Conservation (phyloP, 2,888 invertebrate genomes). For the Eupithecia vulgata region DNA sequence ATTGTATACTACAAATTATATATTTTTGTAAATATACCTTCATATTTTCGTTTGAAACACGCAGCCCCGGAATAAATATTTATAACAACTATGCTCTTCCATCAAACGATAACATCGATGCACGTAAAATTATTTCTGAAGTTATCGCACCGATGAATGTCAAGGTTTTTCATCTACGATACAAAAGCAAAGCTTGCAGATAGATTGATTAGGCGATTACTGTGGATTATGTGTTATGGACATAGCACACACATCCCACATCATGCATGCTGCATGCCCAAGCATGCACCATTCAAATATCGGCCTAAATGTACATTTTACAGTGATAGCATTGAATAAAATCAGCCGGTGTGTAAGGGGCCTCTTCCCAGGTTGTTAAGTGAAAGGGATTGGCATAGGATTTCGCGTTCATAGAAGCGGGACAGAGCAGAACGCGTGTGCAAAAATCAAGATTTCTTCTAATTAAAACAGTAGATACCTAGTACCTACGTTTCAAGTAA, state of each 20-base stretch:
- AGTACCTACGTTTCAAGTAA: too few relatives aligned
- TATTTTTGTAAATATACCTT: neutral
- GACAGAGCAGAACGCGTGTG: too few relatives aligned
- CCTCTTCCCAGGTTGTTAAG: too few relatives aligned
- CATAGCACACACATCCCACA: constrained; percentile 10
- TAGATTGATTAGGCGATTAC: constrained; percentile 55
- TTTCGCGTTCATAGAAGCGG: too few relatives aligned
- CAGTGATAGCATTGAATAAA: too few relatives aligned
- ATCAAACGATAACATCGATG: constrained; percentile 25
- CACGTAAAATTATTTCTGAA: constrained; percentile 43
- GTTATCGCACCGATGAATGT: constrained; percentile 44
- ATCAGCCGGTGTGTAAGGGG: too few relatives aligned
- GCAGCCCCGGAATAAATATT: neutral
- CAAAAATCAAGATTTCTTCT: too few relatives aligned
- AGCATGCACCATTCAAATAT: neutral
- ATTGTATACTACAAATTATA: neutral
- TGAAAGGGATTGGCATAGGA: too few relatives aligned
- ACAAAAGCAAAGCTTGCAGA: constrained; percentile 47
- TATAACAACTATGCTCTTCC: constrained; percentile 17
- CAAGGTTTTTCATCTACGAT: constrained; percentile 43
- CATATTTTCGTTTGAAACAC: neutral
- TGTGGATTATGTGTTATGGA: constrained; percentile 44
- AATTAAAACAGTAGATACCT: too few relatives aligned
- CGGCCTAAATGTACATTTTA: too few relatives aligned
- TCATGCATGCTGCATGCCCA: too few relatives aligned